Percentiles rank a stretch among this genome's conserved stretches.
phyloP scores from a whole-genome alignment of 2,888 invertebrate genomes.

The Callosobruchus maculatus region DNA sequence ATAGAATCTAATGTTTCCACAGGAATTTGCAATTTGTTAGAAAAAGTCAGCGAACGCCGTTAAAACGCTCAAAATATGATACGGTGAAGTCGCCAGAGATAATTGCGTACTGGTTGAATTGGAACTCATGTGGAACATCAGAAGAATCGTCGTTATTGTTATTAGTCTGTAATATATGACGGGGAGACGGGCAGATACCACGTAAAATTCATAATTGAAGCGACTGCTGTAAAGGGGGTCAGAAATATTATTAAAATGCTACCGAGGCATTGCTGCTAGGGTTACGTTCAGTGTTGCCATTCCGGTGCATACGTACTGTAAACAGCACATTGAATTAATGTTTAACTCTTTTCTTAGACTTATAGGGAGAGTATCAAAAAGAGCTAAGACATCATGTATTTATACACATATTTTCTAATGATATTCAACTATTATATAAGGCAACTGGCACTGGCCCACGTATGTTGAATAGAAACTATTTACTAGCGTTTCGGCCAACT shows the following conservation, averaged over 20 bases:
- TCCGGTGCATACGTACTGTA: neutral
- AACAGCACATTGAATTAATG: too few relatives aligned
- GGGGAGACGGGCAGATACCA: slow-evolving; percentile 1
- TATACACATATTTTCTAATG: too few relatives aligned
- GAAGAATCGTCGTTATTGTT: neutral
- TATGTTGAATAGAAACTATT: too few relatives aligned
- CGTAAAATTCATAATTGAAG: slow-evolving; percentile 14
- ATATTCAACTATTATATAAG: too few relatives aligned
- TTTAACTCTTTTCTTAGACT: too few relatives aligned
- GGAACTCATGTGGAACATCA: neutral
- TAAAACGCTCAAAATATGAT: neutral
- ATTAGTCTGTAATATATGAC: neutral
- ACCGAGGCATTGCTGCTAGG: neutral
- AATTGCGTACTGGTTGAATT: neutral
- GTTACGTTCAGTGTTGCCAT: neutral
- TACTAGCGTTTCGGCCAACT: too few relatives aligned
- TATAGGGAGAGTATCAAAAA: too few relatives aligned
- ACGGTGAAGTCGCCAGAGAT: neutral
- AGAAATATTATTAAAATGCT: neutral
- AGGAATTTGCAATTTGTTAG: neutral
- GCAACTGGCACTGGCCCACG: too few relatives aligned
- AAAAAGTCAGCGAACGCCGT: neutral
- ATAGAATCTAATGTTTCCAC: neutral
- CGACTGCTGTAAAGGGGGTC: slow-evolving; percentile 7
- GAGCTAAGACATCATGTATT: too few relatives aligned